Evolutionary conservation across 2,888 invertebrate genomes (phyloP).

Genomic region (Scelioninae gen. 2): DNA sequence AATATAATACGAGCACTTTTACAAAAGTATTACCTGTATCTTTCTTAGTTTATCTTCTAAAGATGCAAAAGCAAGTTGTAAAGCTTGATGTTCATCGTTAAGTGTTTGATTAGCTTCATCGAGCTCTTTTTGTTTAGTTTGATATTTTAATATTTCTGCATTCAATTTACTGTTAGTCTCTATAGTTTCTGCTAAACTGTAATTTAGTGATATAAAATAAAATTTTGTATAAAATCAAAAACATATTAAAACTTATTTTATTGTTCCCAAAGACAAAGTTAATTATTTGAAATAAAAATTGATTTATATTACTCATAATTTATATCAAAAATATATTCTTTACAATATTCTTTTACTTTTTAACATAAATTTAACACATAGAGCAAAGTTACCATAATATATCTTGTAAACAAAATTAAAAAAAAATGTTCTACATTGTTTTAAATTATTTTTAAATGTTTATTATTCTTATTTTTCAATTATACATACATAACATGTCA

Average conservation of each 20-base stretch:
- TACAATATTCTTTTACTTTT: too few species aligned
- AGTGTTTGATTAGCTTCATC: conserved; percentile 91
- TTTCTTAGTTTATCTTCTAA: conserved; percentile 92
- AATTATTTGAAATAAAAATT: not conserved
- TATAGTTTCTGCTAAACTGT: conserved; percentile 82
- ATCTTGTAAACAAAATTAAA: too few species aligned
- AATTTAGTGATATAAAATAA: conserved; percentile 13
- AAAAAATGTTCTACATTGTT: too few species aligned
- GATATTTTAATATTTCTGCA: conserved; percentile 85
- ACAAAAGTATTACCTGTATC: conserved; percentile 81
- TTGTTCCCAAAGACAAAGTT: not conserved
- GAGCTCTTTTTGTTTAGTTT: conserved; percentile 84
- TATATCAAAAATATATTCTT: not conserved
- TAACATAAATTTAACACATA: too few species aligned
- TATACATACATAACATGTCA: too few species aligned
- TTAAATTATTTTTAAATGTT: too few species aligned
- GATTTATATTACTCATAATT: not conserved
- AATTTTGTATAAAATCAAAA: not conserved
- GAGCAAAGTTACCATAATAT: too few species aligned
- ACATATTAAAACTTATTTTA: not conserved
- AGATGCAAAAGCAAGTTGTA: conserved; percentile 92
- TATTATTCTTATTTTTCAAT: too few species aligned
- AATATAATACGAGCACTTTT: too few species aligned
- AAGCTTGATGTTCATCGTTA: conserved; percentile 94
- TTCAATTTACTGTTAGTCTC: conserved; percentile 81